Conservation (phyloP, 2,888 invertebrate species). For the Anticlea derivata region DNA sequence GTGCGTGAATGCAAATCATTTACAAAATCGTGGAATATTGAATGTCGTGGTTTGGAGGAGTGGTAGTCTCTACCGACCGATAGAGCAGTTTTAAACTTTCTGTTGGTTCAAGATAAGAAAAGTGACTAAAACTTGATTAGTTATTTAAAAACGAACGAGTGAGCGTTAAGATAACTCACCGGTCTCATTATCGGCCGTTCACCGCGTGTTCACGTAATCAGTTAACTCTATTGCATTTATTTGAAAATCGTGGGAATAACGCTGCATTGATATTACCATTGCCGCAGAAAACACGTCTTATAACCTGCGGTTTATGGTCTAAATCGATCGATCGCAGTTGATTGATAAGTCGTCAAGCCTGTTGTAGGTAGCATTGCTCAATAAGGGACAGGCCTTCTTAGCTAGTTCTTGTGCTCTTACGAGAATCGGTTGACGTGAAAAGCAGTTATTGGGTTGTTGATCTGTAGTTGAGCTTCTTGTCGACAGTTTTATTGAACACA, state of each 20-base stretch:
- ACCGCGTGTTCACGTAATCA: slow-evolving; percentile 33
- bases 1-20: slow-evolving; percentile 14
- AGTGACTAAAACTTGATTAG: slow-evolving; percentile 9
- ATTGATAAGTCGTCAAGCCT: slow-evolving; percentile 30
- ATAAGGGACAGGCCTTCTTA: slow-evolving; percentile 28
- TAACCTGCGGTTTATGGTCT: slow-evolving; percentile 14
- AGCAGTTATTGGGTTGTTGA: slow-evolving; percentile 25
- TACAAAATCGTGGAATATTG: slow-evolving; percentile 2
- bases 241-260: slow-evolving; percentile 34
- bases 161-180: slow-evolving; percentile 30
- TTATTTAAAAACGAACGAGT: slow-evolving; percentile 23
- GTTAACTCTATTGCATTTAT: slow-evolving; percentile 31
- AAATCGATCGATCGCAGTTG: slow-evolving; percentile 17
- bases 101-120: slow-evolving; percentile 8
- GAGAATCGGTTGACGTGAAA: slow-evolving; percentile 25
- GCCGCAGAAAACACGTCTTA: slow-evolving; percentile 9
- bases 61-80: not conserved
- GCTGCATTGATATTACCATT: slow-evolving; percentile 14
- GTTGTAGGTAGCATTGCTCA: slow-evolving; percentile 27
- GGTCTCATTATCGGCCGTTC: slow-evolving; percentile 36
- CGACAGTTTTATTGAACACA: slow-evolving; percentile 8
- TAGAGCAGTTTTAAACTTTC: slow-evolving; percentile 3
- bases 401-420: slow-evolving; percentile 20
- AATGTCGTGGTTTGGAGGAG: slow-evolving; percentile 3
- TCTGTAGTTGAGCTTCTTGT: slow-evolving; percentile 12